Base-by-base conservation (phyloP, 2,888 invertebrate genomes). In the Lithophane socia region DNA sequence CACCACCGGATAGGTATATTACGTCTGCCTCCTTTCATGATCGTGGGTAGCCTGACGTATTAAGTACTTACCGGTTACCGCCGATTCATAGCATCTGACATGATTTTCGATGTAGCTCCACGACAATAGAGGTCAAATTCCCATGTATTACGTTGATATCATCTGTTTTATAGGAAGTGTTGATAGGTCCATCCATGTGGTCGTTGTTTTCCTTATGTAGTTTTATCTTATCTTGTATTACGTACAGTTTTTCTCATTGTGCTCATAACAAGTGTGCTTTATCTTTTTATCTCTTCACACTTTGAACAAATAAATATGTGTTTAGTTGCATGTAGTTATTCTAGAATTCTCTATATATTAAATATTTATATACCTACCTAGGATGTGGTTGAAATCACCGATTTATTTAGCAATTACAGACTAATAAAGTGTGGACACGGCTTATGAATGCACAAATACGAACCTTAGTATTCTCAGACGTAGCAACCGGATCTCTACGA, bases 1-100 rank as follows among this genome's bases (percentile, higher is more conserved):
- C 79, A 82, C 87, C 85, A 91, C 89, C 90, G 91, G 92, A 92
- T 90, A 92, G 83, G 86, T 89, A 88, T 88, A 85, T 84, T 77
- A 83, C 85, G 86, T 74, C 75, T 82, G 67, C 79, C 86, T 81
- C 80, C 80, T 83, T 86, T 80, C 79, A 77, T 73, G 80, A 69
- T 80, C 60, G 87, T 88, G 76, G 83, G 87, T 68, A 70, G 82
- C 66, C 66, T 88, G 80, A 88, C 80, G 81, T 87, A 77, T 58
- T 64, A 75, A 73, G 61, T 76, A 79, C 82, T 77, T 73, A 75
- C 49, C 21, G 60, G 80, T 77, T 73, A 75, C 49, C 24, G 60
- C 29, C 75, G 58, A 81, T 77, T 81, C 49, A 73, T 61, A 61
- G 64, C 42, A 84, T 82, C 72, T 82, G 37, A 78, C 66, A 70